A percentile compares a stretch with the other conserved stretches of the same genome.
Conservation (phyloP, 37 sponge, comb jelly and placozoan genomes). For the Oscarella lobularis region DNA sequence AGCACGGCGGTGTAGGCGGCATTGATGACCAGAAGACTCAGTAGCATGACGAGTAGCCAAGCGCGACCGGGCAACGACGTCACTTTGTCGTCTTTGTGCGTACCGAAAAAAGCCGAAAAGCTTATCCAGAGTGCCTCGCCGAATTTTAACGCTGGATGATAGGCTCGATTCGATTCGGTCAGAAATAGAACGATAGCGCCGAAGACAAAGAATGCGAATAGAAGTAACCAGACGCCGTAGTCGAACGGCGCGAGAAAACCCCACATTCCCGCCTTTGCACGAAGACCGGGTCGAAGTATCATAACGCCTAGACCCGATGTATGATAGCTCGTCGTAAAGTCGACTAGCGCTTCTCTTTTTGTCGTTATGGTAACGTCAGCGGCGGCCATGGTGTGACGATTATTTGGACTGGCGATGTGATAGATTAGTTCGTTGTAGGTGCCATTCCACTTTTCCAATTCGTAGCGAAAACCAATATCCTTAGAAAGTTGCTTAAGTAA, state of each 20-base stretch:
- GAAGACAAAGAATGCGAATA: background rate
- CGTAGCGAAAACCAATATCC: background rate
- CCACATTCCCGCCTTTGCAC: background rate
- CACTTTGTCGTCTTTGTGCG: background rate
- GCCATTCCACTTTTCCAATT: background rate
- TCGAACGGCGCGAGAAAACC: background rate
- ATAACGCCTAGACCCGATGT: background rate
- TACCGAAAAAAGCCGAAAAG: background rate
- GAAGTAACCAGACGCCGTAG: conserved; percentile 3
- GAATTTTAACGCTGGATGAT: background rate
- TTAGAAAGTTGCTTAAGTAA: background rate
- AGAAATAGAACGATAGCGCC: background rate
- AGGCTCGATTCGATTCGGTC: background rate
- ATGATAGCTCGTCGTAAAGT: background rate
- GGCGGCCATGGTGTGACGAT: background rate
- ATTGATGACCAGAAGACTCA: background rate
- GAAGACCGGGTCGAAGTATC: background rate
- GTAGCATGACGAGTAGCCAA: background rate
- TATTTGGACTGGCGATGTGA: background rate
- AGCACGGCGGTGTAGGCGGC: background rate
- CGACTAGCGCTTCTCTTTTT: background rate
- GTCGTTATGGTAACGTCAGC: background rate
- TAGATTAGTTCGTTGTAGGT: background rate
- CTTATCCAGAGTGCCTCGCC: background rate
- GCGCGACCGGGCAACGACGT: background rate